A percentile compares a stretch with the other conserved stretches of the same genome.
These are phyloP conservation scores for Alosa sapidissima DNA, from an alignment of 2,797 vertebrate genomes.

Conservation along the genomic window DNA sequence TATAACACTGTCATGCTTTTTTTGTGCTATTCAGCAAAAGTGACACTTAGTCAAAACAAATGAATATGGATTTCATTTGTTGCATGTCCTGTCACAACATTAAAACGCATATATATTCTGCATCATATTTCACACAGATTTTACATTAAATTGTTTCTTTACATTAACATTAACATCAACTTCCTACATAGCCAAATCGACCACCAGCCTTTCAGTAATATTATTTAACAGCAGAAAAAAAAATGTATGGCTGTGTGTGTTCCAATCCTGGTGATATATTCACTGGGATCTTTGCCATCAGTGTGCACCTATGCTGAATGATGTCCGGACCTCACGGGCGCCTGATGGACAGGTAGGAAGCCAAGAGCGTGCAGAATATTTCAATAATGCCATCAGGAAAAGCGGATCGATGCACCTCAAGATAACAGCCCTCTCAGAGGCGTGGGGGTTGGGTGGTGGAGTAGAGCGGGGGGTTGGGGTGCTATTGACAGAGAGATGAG, in stretches of 20 bases:
- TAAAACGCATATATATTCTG: not conserved
- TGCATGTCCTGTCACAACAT: not conserved
- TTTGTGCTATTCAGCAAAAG: not conserved
- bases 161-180: not conserved
- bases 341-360: slow-evolving; percentile 34
- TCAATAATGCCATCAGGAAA: slow-evolving; percentile 46
- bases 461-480: not conserved
- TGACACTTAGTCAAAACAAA: not conserved
- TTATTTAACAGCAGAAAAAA: not conserved
- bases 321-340: not conserved
- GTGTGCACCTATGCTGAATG: not conserved
- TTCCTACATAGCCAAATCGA: not conserved
- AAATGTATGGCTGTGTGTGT: not conserved
- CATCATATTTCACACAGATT: not conserved
- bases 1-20: not conserved
- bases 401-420: slow-evolving; percentile 41
- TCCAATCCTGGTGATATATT: not conserved
- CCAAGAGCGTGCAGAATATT: slow-evolving; percentile 42
- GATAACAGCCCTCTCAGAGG: slow-evolving; percentile 38
- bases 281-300: not conserved
- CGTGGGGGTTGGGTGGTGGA: not conserved
- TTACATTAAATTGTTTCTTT: not conserved
- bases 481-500: slow-evolving; percentile 40
- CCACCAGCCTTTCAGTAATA: not conserved
- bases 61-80: not conserved